A percentile compares a stretch with the other conserved stretches of the same genome.
Conservation (phyloP, 2,113 vertebrate species). For the Rhabdomys dilectus region DNA sequence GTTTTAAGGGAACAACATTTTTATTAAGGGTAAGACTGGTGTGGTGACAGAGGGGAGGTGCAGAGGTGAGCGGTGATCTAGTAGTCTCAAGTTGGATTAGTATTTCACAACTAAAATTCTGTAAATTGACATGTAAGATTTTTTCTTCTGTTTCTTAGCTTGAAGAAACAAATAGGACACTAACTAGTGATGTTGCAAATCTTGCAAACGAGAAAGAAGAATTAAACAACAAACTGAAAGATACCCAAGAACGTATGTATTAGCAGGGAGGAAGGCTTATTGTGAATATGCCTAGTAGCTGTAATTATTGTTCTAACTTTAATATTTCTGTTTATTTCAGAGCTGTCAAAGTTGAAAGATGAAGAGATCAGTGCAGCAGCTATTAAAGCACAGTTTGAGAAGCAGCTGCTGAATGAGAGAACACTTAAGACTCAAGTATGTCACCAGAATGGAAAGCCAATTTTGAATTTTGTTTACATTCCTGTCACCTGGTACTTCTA, state of each 20-base stretch:
- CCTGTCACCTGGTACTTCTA: background rate
- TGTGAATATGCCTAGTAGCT: background rate
- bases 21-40: background rate
- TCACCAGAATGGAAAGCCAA: background rate
- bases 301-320: background rate
- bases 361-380: constrained; percentile 91
- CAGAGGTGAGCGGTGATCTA: background rate
- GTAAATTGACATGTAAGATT: background rate
- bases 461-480: background rate
- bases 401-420: constrained; percentile 95
- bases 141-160: constrained; percentile 86
- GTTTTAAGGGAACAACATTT: background rate
- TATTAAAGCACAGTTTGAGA: constrained; percentile 94
- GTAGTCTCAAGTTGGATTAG: constrained; percentile 42
- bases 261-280: constrained; percentile 23
- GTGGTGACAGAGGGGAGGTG: background rate
- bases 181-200: constrained; percentile 97
- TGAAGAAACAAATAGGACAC: constrained; percentile 97
- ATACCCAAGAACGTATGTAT: constrained; percentile 92
- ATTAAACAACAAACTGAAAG: constrained; percentile 97
- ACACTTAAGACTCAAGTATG: constrained; percentile 97
- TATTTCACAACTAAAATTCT: constrained; percentile 34
- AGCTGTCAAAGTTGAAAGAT: constrained; percentile 91
- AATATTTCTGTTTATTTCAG: constrained; percentile 82
- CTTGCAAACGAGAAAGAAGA: constrained; percentile 99